These are phyloP conservation scores for Trachelus tabidus DNA, from an alignment of 2,888 invertebrate species.

Conservation along the genomic window DNA sequence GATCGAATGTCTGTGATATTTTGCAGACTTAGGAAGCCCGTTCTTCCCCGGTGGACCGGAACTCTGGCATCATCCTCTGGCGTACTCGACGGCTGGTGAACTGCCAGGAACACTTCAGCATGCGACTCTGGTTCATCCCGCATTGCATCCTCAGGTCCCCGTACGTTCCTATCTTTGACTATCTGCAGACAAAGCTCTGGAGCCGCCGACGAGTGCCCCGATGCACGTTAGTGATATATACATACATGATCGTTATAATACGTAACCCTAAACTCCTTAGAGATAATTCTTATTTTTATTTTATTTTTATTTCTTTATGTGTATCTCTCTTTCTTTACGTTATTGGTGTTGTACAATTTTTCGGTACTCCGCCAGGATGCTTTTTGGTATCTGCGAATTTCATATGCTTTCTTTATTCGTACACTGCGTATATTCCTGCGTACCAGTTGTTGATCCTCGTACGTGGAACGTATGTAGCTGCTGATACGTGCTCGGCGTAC, in stretches of 20 bases:
- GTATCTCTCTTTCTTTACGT: too few species aligned
- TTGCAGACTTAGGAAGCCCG: conserved; percentile 92
- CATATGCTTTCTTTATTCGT: not conserved
- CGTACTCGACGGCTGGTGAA: conserved; percentile 84
- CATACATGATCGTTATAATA: conserved; percentile 50
- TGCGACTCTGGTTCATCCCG: conserved; percentile 93
- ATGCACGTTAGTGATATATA: conserved; percentile 70
- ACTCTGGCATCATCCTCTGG: conserved; percentile 93
- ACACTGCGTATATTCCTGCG: not conserved
- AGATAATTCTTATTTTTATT: not conserved
- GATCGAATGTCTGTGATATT: conserved; percentile 38
- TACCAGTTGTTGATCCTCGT: not conserved
- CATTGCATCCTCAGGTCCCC: conserved; percentile 97
- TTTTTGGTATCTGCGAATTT: not conserved
- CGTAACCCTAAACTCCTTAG: not conserved
- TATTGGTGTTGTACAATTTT: not conserved
- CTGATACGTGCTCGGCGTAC: not conserved
- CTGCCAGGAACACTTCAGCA: conserved; percentile 87
- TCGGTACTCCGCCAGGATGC: not conserved
- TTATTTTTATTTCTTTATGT: not conserved
- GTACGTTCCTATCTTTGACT: conserved; percentile 98
- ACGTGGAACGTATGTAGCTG: not conserved
- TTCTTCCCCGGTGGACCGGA: conserved; percentile 96
- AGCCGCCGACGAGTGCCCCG: conserved; percentile 71
- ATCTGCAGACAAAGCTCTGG: conserved; percentile 85